Evolutionary conservation across 2,797 vertebrate genomes (phyloP).

Genomic region (Sebastes jordani): DNA sequence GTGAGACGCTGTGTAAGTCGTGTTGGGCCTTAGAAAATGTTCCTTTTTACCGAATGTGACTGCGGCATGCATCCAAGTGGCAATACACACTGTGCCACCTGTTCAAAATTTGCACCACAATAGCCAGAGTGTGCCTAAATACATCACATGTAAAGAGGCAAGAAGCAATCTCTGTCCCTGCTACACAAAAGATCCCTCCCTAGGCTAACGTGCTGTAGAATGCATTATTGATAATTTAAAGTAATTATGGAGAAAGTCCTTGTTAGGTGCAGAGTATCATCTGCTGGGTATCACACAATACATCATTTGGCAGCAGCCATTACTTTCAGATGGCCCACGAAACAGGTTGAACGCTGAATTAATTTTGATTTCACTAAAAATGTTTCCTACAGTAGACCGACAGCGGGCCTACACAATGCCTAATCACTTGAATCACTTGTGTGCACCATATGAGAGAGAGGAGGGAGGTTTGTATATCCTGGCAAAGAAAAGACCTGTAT

Average conservation of each 20-base stretch:
- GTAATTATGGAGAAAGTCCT: constrained; percentile 7
- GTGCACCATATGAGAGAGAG: constrained; percentile 25
- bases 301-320: constrained; percentile 7
- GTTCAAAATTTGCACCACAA: neutral
- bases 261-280: neutral
- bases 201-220: neutral
- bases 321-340: constrained; percentile 5
- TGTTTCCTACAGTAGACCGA: constrained; percentile 31
- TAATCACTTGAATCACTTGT: constrained; percentile 57
- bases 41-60: neutral
- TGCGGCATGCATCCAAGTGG: neutral
- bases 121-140: neutral
- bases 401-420: constrained; percentile 37
- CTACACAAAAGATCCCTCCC: neutral
- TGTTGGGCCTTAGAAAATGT: neutral
- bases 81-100: neutral
- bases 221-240: constrained; percentile 12
- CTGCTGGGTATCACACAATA: constrained; percentile 25
- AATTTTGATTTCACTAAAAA: constrained; percentile 38
- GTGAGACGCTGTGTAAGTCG: neutral
- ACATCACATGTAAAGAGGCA: neutral
- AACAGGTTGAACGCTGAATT: constrained; percentile 33
- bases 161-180: neutral
- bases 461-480: constrained; percentile 44
- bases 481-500: constrained; percentile 54